phyloP scores from a whole-genome alignment of 2,113 vertebrate genomes.

The Pelmatolapia mariae region DNA sequence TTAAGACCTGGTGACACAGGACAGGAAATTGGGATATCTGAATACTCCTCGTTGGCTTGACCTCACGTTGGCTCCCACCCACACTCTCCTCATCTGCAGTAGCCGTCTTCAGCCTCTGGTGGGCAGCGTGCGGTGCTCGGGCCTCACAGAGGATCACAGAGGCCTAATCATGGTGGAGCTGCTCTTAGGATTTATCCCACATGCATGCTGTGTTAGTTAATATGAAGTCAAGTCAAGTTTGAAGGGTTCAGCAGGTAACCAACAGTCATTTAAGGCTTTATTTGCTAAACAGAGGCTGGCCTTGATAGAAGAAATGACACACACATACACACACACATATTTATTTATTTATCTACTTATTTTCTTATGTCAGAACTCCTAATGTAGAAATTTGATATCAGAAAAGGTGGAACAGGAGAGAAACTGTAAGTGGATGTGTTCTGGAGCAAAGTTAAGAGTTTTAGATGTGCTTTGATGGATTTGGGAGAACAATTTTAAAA shows the following conservation, averaged over 20 bases:
- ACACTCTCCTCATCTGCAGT: constrained; percentile 26
- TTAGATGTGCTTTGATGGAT: not conserved
- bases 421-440: not conserved
- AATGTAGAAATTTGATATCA: not conserved
- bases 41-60: constrained; percentile 46
- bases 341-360: not conserved
- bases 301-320: not conserved
- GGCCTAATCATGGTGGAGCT: not conserved
- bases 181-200: not conserved
- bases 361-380: not conserved
- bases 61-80: constrained; percentile 5
- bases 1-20: constrained; percentile 56
- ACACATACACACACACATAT: not conserved
- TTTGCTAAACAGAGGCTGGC: not conserved
- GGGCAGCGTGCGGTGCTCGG: not conserved
- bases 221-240: not conserved
- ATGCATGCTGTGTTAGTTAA: not conserved
- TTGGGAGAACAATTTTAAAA: not conserved
- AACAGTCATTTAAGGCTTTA: not conserved
- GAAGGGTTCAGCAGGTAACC: not conserved
- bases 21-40: constrained; percentile 63
- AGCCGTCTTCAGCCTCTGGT: constrained; percentile 30
- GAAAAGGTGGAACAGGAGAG: not conserved
- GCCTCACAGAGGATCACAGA: not conserved
- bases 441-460: not conserved